These are phyloP conservation scores for Dromas ardeola DNA, from an alignment of 2,113 vertebrate genomes.

Conservation along the genomic window DNA sequence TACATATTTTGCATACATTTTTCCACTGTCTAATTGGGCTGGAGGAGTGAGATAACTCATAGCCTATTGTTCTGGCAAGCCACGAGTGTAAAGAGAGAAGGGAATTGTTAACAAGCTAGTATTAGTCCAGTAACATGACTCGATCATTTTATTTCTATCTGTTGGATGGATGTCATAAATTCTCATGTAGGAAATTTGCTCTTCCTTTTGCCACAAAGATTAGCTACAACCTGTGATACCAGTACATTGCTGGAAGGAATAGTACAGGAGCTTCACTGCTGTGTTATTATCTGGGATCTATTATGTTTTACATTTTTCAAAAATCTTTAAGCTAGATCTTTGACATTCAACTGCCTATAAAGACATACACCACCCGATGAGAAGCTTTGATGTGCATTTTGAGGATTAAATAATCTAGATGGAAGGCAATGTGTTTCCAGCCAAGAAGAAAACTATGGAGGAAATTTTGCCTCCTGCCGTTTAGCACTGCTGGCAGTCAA, in stretches of 20 bases:
- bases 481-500: slow-evolving; percentile 82
- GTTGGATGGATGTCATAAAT: slow-evolving; percentile 64
- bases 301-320: slow-evolving; percentile 91
- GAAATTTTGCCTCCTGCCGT: slow-evolving; percentile 90
- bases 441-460: slow-evolving; percentile 87
- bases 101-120: slow-evolving; percentile 67
- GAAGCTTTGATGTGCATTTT: slow-evolving; percentile 95
- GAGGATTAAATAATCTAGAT: slow-evolving; percentile 97
- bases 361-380: slow-evolving; percentile 88
- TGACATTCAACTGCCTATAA: slow-evolving; percentile 89
- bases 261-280: slow-evolving; percentile 79
- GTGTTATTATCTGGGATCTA: slow-evolving; percentile 90
- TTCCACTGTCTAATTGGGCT: slow-evolving; percentile 69
- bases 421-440: slow-evolving; percentile 88
- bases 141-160: slow-evolving; percentile 50
- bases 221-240: slow-evolving; percentile 64
- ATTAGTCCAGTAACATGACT: slow-evolving; percentile 63
- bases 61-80: slow-evolving; percentile 55
- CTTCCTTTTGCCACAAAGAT: slow-evolving; percentile 70
- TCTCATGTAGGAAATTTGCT: slow-evolving; percentile 47
- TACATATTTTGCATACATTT: slow-evolving; percentile 56
- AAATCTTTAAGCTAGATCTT: slow-evolving; percentile 91
- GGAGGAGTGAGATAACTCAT: slow-evolving; percentile 62
- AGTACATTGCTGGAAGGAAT: slow-evolving; percentile 76
- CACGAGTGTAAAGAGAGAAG: slow-evolving; percentile 57